Conservation (phyloP, 2,113 vertebrate species). For the Acanthisitta chloris region DNA sequence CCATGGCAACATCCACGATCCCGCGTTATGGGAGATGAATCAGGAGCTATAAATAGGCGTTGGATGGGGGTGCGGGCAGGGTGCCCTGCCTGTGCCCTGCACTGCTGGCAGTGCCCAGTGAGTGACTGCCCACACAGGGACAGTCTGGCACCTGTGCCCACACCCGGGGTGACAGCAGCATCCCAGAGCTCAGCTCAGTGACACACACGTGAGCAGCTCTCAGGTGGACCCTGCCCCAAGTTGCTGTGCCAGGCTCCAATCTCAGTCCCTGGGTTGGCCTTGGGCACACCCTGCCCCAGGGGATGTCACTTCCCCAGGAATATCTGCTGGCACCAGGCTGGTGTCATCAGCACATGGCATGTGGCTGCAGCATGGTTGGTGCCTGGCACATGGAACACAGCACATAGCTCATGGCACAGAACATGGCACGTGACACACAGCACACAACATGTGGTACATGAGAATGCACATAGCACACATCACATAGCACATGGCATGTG, state of each 20-base stretch:
- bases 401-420: fast-evolving
- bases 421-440: fast-evolving
- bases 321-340: fast-evolving
- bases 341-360: not conserved
- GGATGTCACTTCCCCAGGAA: not conserved
- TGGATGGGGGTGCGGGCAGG: not conserved
- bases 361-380: not conserved
- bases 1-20: conserved; percentile 48
- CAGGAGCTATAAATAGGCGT: conserved; percentile 53
- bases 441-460: fast-evolving
- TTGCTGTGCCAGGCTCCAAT: too few species aligned
- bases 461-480: not conserved
- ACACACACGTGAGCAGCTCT: fast-evolving
- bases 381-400: not conserved
- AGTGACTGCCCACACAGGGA: fast-evolving
- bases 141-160: not conserved
- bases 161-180: fast-evolving
- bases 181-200: fast-evolving
- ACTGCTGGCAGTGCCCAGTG: not conserved
- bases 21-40: conserved; percentile 6
- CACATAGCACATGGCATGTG: too few species aligned
- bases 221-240: fast-evolving
- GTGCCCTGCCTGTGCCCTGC: not conserved
- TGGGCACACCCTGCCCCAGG: not conserved
- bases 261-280: not conserved